Conservation (phyloP, 92 coral and sea anemone genomes). For the Virgularia gustaviana region DNA sequence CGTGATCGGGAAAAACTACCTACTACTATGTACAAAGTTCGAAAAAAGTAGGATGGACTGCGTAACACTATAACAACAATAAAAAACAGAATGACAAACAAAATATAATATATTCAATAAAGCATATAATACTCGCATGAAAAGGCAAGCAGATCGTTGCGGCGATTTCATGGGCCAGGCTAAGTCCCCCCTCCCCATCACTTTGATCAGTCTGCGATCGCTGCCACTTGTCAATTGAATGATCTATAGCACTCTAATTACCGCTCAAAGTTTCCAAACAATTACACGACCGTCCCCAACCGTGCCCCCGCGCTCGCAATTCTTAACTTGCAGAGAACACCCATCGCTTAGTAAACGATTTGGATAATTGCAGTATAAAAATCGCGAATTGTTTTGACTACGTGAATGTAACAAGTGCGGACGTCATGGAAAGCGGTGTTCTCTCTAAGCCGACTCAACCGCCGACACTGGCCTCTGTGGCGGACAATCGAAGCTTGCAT, state of each 20-base stretch:
- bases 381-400: slow-evolving; percentile 32
- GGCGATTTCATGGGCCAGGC: neutral
- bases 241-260: slow-evolving; percentile 40
- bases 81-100: too few relatives aligned
- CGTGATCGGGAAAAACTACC: too few relatives aligned
- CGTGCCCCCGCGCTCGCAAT: slow-evolving; percentile 21
- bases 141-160: too few relatives aligned
- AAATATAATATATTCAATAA: neutral
- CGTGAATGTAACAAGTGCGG: neutral
- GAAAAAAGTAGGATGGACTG: too few relatives aligned
- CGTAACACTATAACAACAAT: too few relatives aligned
- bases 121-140: too few relatives aligned
- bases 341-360: slow-evolving; percentile 30
- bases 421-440: slow-evolving; percentile 41
- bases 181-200: neutral
- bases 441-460: too few relatives aligned
- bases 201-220: slow-evolving; percentile 4
- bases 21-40: too few relatives aligned
- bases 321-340: slow-evolving; percentile 29
- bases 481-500: neutral
- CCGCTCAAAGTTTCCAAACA: slow-evolving; percentile 20
- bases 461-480: too few relatives aligned
- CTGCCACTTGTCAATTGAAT: slow-evolving; percentile 11
- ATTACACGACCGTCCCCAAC: slow-evolving; percentile 6
- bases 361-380: slow-evolving; percentile 34